Base-by-base conservation (phyloP, 1,140 invertebrate species). In the Rhyzopertha dominica region DNA sequence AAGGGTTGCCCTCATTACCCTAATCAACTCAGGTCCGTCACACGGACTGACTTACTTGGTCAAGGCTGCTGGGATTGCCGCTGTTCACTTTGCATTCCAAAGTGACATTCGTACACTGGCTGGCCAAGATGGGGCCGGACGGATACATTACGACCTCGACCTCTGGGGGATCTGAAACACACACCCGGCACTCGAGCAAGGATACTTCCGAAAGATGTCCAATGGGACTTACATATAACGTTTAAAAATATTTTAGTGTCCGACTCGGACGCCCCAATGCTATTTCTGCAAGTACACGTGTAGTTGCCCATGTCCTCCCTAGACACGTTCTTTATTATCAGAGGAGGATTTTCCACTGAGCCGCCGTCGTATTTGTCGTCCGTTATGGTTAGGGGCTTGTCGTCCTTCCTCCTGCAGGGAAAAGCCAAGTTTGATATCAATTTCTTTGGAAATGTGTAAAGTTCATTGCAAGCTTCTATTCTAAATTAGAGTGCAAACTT, bases 271-370 rank as follows among this genome's bases (percentile, higher is more conserved):
- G 76, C 69, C 2, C 84, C 85, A 20, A 91, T 81, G 10, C 70
- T 72, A 59, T 95, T 95, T 39, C 80, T 75, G 14, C 92, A 71
- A 35, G 80, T 69, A 60, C 89, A 93, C 1, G 76, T 81, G 65
- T 93, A 94, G 49, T 79, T 78, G 22, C 89, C 90, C 59, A 82
- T 78, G 67, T 93, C 89, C 8, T 77, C 74, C 23, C 85, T 74
- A 1, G 79, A 78, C 0, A 86, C 78, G 53, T 89, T 84, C 54
- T 79, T 78, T 43, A 95, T 86, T 12, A 83, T 76, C 5, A 93
- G 71, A 0, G 80, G 75, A 7, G 85, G 81, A 49, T 88, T 78
- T 26, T 83, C 79, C 0, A 76, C 69, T 3, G 77, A 84, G 1
- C 85, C 87, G 9, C 85, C 87, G 43, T 83, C 77, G 65, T 84